Conservation (phyloP, 2,113 vertebrate genomes). For the Zeus faber region DNA sequence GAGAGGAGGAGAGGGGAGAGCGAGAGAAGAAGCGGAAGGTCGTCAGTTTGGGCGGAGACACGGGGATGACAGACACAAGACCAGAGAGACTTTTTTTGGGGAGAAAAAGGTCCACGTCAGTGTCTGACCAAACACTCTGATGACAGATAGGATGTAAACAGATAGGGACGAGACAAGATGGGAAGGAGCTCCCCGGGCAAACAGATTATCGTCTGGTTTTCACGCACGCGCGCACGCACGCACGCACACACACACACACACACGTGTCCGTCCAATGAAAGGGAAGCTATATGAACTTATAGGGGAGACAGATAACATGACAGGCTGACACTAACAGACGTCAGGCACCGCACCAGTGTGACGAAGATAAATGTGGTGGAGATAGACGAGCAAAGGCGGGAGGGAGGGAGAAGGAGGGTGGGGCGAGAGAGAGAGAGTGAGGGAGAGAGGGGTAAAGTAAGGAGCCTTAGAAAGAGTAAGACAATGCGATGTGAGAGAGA, state of each 20-base stretch:
- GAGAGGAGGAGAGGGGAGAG: constrained; percentile 24
- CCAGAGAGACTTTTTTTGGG: no score
- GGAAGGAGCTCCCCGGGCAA: no score
- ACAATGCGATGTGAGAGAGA: no score
- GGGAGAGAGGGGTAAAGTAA: neutral
- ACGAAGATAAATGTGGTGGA: constrained; percentile 52
- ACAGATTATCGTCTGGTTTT: constrained; percentile 26
- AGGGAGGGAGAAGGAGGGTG: neutral
- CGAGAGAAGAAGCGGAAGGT: constrained; percentile 27
- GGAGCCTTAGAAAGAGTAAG: neutral
- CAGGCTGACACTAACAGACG: constrained; percentile 40
- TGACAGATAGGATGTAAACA: constrained; percentile 38
- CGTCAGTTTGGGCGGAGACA: constrained; percentile 12
- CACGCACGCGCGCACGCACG: neutral
- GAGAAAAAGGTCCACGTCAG: constrained; percentile 18
- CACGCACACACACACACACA: neutral
- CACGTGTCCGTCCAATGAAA: constrained; percentile 26
- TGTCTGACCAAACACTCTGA: constrained; percentile 20
- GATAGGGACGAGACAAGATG: no score
- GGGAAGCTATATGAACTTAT: constrained; percentile 31
- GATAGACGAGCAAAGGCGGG: no score
- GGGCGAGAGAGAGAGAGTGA: neutral
- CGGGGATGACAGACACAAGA: no score
- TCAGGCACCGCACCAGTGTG: constrained; percentile 34
- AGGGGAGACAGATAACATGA: constrained; percentile 46